phyloP scores from a whole-genome alignment of 2,797 vertebrate species.

The Onychomys leucogaster region DNA sequence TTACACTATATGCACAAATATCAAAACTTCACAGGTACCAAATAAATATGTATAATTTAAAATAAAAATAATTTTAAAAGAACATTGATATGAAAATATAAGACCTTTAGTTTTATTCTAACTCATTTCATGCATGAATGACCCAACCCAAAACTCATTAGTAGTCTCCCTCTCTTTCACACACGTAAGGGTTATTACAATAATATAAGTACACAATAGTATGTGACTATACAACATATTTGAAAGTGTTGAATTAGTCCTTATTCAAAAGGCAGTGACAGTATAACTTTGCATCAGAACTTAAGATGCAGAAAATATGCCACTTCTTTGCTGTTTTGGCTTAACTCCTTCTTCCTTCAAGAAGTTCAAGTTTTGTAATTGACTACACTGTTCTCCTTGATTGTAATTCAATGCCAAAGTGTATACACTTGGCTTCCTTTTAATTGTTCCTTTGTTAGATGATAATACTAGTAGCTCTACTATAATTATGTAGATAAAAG shows the following conservation, averaged over 20 bases:
- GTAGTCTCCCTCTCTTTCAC: background rate
- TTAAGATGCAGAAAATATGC: conserved; percentile 47
- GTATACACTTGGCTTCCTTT: background rate
- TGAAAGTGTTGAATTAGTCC: conserved; percentile 17
- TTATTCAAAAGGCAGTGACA: background rate
- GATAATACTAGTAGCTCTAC: conserved; percentile 21
- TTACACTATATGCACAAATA: background rate
- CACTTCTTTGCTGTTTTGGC: background rate
- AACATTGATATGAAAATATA: background rate
- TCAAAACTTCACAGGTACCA: background rate
- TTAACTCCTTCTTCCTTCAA: background rate
- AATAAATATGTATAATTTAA: background rate
- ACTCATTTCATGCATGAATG: background rate
- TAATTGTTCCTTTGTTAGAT: conserved; percentile 52
- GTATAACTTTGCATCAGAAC: background rate
- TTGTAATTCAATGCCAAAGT: conserved; percentile 1
- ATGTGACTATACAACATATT: background rate
- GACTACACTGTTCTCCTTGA: background rate
- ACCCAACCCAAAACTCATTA: background rate
- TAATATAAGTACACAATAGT: background rate
- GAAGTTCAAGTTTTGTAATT: conserved; percentile 34
- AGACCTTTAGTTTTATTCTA: background rate
- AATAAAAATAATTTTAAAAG: background rate
- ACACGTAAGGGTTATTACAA: background rate
- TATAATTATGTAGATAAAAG: background rate